Evolutionary conservation across 2,113 vertebrate species (phyloP).

Genomic region (Actenoides lindsayi): DNA sequence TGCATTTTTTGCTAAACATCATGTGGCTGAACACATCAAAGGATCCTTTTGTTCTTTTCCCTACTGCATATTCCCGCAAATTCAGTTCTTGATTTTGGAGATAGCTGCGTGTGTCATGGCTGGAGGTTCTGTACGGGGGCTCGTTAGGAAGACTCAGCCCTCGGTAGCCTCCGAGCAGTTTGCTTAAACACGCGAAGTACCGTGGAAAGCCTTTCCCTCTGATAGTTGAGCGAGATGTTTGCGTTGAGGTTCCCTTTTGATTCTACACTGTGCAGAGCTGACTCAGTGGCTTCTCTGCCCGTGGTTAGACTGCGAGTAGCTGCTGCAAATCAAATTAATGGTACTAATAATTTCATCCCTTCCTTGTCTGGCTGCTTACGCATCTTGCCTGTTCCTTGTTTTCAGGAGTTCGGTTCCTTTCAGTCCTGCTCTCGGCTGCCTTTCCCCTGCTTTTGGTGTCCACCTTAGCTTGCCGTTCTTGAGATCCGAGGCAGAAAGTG

Average conservation of each 20-base stretch:
- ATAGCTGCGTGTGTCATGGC: neutral
- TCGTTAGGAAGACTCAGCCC: neutral
- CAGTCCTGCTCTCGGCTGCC: neutral
- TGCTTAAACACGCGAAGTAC: fast-evolving
- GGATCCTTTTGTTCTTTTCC: constrained; percentile 53
- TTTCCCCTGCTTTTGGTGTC: fast-evolving
- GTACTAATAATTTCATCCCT: neutral
- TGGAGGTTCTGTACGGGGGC: neutral
- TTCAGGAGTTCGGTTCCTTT: neutral
- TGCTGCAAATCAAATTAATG: neutral
- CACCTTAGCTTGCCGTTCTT: fast-evolving
- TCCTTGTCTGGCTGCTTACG: neutral
- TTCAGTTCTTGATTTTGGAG: neutral
- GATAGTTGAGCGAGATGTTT: neutral
- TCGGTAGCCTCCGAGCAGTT: neutral
- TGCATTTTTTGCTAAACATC: constrained; percentile 63
- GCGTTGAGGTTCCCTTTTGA: neutral
- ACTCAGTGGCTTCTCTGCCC: neutral
- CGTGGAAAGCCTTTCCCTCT: neutral
- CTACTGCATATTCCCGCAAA: neutral
- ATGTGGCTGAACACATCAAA: constrained; percentile 61
- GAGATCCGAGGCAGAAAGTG: fast-evolving
- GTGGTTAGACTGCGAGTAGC: neutral
- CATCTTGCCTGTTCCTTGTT: neutral
- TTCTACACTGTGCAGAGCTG: neutral